Evolutionary conservation across 1,140 invertebrate genomes (phyloP).

Genomic region (Ephestia elutella): DNA sequence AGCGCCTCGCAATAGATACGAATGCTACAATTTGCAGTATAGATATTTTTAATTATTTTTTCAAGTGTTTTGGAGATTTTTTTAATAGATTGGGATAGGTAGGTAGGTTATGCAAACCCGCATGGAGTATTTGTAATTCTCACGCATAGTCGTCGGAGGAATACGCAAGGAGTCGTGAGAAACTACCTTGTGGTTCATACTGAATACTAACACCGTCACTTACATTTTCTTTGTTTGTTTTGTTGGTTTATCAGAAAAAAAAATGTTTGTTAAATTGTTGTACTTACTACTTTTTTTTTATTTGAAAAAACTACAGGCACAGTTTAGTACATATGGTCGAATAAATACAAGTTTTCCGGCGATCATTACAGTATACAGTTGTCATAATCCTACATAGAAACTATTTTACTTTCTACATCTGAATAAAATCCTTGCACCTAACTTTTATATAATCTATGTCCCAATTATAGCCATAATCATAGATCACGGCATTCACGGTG

Average conservation of each 20-base stretch:
- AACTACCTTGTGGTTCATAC: conserved; percentile 42
- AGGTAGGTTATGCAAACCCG: conserved; percentile 29
- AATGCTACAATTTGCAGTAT: too few species aligned
- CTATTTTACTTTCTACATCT: not conserved
- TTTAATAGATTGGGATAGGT: conserved; percentile 15
- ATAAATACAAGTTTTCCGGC: too few species aligned
- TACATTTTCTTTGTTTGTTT: conserved; percentile 55
- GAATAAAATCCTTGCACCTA: not conserved
- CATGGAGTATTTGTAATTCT: conserved; percentile 38
- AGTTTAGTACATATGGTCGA: too few species aligned
- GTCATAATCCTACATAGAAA: too few species aligned
- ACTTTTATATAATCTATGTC: not conserved
- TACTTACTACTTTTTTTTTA: too few species aligned
- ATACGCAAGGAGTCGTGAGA: conserved; percentile 59
- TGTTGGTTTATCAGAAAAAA: conserved; percentile 4
- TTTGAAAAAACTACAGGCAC: too few species aligned
- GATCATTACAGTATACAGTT: too few species aligned
- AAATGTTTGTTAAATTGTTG: too few species aligned
- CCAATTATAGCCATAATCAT: conserved; percentile 11
- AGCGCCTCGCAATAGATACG: too few species aligned
- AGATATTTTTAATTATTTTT: not conserved
- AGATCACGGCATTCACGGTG: conserved; percentile 18
- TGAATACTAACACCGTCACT: conserved; percentile 58
- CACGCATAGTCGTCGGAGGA: conserved; percentile 36
- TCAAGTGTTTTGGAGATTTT: not conserved